Evolutionary conservation across 2,797 vertebrate species (phyloP).

Genomic region (Botia kubotai): DNA sequence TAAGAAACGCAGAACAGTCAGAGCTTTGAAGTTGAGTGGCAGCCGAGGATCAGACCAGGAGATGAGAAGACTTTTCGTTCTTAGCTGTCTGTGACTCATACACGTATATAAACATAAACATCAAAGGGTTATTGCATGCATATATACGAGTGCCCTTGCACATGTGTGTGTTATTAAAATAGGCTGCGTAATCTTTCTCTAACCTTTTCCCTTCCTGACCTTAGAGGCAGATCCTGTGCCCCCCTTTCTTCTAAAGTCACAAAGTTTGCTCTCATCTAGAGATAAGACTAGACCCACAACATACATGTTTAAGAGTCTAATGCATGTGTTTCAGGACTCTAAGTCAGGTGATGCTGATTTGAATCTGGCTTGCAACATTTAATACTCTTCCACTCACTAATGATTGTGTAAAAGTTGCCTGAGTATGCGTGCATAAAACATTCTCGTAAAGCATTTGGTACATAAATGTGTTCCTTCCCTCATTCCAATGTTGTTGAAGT

Average conservation of each 20-base stretch:
- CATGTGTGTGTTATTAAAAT: conserved; percentile 63
- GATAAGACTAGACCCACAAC: too few species aligned
- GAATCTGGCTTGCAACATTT: too few species aligned
- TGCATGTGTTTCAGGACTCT: too few species aligned
- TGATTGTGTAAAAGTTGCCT: too few species aligned
- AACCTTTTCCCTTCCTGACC: conserved; percentile 64
- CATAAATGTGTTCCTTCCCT: too few species aligned
- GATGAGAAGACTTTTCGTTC: conserved; percentile 61
- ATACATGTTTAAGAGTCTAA: too few species aligned
- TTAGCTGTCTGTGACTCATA: conserved; percentile 57
- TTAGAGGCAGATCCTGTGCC: conserved; percentile 31
- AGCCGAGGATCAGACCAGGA: conserved; percentile 74
- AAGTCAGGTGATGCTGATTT: too few species aligned
- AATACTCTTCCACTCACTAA: too few species aligned
- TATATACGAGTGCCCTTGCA: conserved; percentile 53
- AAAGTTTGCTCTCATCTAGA: conserved; percentile 26
- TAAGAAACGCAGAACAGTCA: conserved; percentile 75
- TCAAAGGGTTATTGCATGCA: conserved; percentile 63
- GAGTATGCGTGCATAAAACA: too few species aligned
- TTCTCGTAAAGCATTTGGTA: too few species aligned
- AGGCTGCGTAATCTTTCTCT: conserved; percentile 75
- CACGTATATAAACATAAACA: conserved; percentile 70
- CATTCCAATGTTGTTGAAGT: too few species aligned
- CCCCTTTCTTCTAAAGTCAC: conserved; percentile 12
- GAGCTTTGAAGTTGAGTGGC: conserved; percentile 79